phyloP scores from a whole-genome alignment of 2,888 invertebrate genomes.

The Bugula neritina region DNA sequence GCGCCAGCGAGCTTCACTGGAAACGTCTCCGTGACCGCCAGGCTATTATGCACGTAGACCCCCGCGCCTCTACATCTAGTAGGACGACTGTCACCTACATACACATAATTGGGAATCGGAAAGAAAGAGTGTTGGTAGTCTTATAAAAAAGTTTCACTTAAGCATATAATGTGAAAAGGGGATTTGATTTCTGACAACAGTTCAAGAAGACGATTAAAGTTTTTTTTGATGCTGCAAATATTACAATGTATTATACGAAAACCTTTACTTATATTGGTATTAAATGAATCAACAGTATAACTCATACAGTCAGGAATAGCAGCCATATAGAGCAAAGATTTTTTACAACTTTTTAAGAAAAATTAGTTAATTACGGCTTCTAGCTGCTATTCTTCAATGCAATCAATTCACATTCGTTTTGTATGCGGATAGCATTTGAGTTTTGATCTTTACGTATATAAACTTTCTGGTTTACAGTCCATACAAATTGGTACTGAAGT shows the following conservation, averaged over 20 bases:
- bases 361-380: neutral
- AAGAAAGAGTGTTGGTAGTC: conserved; percentile 23
- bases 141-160: no score
- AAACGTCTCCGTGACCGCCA: neutral
- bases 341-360: no score
- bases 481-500: neutral
- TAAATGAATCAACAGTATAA: no score
- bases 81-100: neutral
- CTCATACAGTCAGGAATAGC: no score
- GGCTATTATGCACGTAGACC: no score
- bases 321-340: no score
- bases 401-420: neutral
- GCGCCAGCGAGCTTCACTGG: conserved; percentile 1
- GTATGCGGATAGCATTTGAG: neutral
- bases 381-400: neutral
- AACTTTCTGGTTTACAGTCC: conserved; percentile 3
- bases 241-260: conserved; percentile 10
- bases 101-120: conserved; percentile 3
- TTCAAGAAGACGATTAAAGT: no score
- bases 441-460: neutral
- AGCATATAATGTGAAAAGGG: no score
- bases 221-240: neutral
- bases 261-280: no score
- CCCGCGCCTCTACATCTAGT: conserved; percentile 2
- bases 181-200: no score